Evolutionary conservation across 2,113 vertebrate genomes (phyloP).

Genomic region (Pycnonotus jocosus): DNA sequence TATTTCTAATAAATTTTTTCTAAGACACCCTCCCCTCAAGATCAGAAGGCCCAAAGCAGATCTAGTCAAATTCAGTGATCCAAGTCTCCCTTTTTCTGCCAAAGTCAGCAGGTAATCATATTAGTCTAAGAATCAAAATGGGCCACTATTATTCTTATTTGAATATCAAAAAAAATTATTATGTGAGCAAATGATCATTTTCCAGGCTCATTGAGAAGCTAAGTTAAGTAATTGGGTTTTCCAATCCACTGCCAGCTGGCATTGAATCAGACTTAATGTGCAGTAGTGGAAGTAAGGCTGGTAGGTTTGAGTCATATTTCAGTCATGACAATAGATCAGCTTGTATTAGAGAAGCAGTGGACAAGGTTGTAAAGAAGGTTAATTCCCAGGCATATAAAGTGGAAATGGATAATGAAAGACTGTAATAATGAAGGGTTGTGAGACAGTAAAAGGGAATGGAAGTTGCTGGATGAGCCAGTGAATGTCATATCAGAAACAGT

Average conservation of each 20-base stretch:
- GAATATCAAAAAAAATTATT: not conserved
- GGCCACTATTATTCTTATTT: not conserved
- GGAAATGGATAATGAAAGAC: not conserved
- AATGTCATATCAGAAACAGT: not conserved
- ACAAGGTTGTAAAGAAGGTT: not conserved
- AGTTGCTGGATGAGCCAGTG: not conserved
- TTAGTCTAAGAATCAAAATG: not conserved
- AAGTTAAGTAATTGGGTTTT: not conserved
- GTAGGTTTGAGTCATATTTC: conserved; percentile 12
- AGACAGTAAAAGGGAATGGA: not conserved
- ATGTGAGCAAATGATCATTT: not conserved
- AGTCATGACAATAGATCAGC: not conserved
- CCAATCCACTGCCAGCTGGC: not conserved
- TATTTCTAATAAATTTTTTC: not conserved
- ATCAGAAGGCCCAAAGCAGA: not conserved
- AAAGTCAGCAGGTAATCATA: not conserved
- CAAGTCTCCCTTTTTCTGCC: not conserved
- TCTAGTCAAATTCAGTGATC: not conserved
- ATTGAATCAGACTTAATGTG: not conserved
- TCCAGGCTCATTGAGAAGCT: not conserved
- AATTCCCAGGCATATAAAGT: not conserved
- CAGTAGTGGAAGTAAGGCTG: not conserved
- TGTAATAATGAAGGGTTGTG: not conserved
- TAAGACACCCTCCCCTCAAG: not conserved
- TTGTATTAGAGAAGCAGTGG: not conserved